These are phyloP conservation scores for Neogale vison DNA, from an alignment of 2,113 vertebrate species.

Conservation along the genomic window DNA sequence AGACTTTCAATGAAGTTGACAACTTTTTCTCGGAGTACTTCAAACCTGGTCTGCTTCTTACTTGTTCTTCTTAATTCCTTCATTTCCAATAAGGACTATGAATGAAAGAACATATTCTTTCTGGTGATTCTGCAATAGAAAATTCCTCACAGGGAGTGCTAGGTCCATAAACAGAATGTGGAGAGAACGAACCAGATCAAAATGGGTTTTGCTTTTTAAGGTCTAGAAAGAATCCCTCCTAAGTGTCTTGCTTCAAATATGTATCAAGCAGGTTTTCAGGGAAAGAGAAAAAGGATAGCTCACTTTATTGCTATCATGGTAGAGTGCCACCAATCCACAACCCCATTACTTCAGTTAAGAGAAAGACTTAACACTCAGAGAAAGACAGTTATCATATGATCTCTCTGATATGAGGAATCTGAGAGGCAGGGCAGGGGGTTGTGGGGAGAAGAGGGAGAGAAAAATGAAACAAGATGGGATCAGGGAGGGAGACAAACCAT, in stretches of 20 bases:
- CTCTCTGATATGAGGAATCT: too few relatives aligned
- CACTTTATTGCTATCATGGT: neutral
- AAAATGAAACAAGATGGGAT: too few relatives aligned
- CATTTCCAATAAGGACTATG: slow-evolving; percentile 93
- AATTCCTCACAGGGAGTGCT: slow-evolving; percentile 44
- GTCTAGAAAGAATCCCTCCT: neutral
- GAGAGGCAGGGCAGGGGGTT: too few relatives aligned
- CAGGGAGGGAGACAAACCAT: too few relatives aligned
- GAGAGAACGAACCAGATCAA: slow-evolving; percentile 27
- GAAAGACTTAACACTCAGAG: neutral
- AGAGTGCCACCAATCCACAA: neutral
- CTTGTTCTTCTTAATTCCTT: slow-evolving; percentile 90
- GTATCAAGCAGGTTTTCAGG: slow-evolving; percentile 7
- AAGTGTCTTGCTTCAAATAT: neutral
- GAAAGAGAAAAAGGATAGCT: neutral
- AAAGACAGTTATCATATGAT: too few relatives aligned
- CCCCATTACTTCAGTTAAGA: neutral
- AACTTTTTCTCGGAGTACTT: slow-evolving; percentile 90
- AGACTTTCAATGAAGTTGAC: slow-evolving; percentile 90
- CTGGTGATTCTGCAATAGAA: slow-evolving; percentile 54
- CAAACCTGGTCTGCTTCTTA: slow-evolving; percentile 94
- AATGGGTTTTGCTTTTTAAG: neutral
- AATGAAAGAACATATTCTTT: slow-evolving; percentile 63
- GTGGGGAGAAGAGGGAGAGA: too few relatives aligned
- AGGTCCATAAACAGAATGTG: neutral